phyloP scores from a whole-genome alignment of 1,140 invertebrate species.

The Orchestia grillus region DNA sequence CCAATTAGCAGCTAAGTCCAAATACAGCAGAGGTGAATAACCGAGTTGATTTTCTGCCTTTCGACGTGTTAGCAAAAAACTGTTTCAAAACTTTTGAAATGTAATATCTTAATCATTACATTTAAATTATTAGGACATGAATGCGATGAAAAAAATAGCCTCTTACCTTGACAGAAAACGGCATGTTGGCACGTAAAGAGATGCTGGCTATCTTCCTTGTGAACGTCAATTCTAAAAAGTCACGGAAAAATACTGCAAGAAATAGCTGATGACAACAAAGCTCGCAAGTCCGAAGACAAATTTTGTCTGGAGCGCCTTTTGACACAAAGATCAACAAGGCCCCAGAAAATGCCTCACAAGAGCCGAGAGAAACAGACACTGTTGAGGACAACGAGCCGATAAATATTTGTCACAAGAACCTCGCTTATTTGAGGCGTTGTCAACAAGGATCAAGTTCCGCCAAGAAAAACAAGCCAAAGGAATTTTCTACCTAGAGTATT shows the following conservation, averaged over 20 bases:
- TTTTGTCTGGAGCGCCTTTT: not conserved
- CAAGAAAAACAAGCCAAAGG: not conserved
- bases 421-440: not conserved
- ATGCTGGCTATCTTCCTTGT: not conserved
- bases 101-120: too few species aligned
- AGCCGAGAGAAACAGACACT: not conserved
- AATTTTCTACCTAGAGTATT: not conserved
- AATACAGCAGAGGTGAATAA: too few species aligned
- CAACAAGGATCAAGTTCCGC: not conserved
- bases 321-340: not conserved
- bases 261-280: not conserved
- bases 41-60: too few species aligned
- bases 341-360: not conserved
- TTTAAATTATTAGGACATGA: not conserved
- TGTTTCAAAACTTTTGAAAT: too few species aligned
- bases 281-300: not conserved
- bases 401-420: not conserved
- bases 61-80: too few species aligned
- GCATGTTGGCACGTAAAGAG: not conserved
- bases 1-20: too few species aligned
- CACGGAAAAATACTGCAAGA: not conserved
- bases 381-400: not conserved
- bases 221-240: not conserved
- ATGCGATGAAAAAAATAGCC: not conserved
- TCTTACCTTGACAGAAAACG: not conserved